Base-by-base conservation (phyloP, 2,797 vertebrate species). In the Synanceia verrucosa region DNA sequence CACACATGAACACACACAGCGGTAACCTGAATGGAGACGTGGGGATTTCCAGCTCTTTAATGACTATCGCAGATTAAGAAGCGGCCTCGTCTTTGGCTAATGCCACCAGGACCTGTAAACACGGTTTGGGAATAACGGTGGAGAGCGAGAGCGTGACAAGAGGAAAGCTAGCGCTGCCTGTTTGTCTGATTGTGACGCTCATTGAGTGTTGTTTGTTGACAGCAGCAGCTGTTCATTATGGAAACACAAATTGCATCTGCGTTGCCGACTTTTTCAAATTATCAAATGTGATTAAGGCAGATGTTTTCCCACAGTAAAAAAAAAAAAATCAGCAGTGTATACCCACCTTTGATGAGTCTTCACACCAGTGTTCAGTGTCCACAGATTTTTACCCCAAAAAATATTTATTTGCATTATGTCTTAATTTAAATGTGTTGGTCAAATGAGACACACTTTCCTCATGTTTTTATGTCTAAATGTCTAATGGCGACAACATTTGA, bases 1-100 rank as follows among this genome's bases (percentile, higher is more conserved):
- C 65, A 73, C 48, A 51, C 51, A 11, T 14, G 26, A 59, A 73
- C 34, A 21, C 51, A 48, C 55, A 36, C 36, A 31, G 34, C 24
- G 36, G 64, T 72, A 57, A 65, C 53, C 61, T 51, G 7, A 65
- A 47, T 29, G 19, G 63, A 44, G 58, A 67, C 12, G 4, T 58
- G 73, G 87, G 81, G 70, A 75, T 86, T 88, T 88, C 80, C 78
- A 73, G 53, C 16, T 47, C 41, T 59, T 67, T 75, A 71, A 91
- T 78, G 75, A 63, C 70, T 47, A 70, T 79, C 70, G 55, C 83
- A 87, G 79, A 70, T 70, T 28, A 36, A 58, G 59, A 81, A 19
- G 23, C 44, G 23, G 77, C 33, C 47, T 65, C 37, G 26, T 65
- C 28, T 29, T 57, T 48, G 36, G 34, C 57, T 47, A 65, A 66